A percentile compares a stretch with the other conserved stretches of the same genome.
Conservation (phyloP, 2,888 invertebrate genomes). For the Gymnosoma rotundatum region DNA sequence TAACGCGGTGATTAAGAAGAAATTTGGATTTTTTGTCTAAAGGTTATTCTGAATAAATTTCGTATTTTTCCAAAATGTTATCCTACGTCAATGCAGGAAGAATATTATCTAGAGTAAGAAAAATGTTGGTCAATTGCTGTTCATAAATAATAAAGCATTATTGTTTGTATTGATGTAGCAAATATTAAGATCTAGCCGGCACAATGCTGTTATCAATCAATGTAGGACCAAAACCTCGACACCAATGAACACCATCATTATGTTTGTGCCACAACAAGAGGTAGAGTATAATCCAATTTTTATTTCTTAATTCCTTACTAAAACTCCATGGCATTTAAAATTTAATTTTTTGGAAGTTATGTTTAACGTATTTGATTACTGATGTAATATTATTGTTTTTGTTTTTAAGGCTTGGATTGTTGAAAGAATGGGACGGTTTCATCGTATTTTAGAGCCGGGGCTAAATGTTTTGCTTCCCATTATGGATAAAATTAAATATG, state of each 20-base stretch:
- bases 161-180: conserved; percentile 23
- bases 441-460: conserved; percentile 96
- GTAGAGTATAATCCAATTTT: conserved; percentile 82
- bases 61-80: conserved; percentile 54
- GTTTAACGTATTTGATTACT: conserved; percentile 29
- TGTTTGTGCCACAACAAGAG: conserved; percentile 99
- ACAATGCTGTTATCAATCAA: conserved; percentile 64
- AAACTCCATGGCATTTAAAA: background rate
- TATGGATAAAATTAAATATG: conserved; percentile 96
- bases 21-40: conserved; percentile 22
- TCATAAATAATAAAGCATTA: background rate
- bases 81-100: conserved; percentile 59
- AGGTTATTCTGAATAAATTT: conserved; percentile 53
- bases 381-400: background rate
- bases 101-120: conserved; percentile 55
- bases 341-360: background rate
- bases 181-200: conserved; percentile 60
- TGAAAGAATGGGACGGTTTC: conserved; percentile 98
- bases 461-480: conserved; percentile 95
- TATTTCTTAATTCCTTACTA: background rate
- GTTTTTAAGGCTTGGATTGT: conserved; percentile 94
- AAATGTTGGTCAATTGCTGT: background rate
- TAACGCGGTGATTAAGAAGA: conserved; percentile 10
- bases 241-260: conserved; percentile 94
- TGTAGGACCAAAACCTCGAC: conserved; percentile 83